Evolutionary conservation across 2,888 invertebrate species (phyloP), one percentile per base, ranked within the genome.

Genomic region (Lacanobia wlatinum): DNA sequence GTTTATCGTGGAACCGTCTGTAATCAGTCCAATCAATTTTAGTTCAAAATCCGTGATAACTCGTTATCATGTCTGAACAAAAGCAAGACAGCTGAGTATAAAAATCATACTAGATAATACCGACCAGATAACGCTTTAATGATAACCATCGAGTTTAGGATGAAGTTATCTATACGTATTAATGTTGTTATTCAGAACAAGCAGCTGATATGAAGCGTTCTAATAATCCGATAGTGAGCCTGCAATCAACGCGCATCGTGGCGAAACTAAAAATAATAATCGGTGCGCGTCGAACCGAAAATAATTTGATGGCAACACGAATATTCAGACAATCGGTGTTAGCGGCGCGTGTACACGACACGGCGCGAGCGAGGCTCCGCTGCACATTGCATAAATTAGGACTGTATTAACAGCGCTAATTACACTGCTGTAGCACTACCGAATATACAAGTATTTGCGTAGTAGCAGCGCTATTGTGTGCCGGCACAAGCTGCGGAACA

Each of bases 1-100:
- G 84, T 87, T 89, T 91, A 91, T 91, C 90, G 82, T 60, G 70
- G 85, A 86, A 88, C 90, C 87, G 87, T 74, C 76, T 84, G 86
- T 92, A 93, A 94, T 93, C 93, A 90, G 85, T 73, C 90, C 92
- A 94, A 94, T 94, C 94, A 94, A 94, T 93, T 92, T 92, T 88
- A 88, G 87, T 89, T 88, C 88, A 88, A 91, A 91, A 93, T 93
- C 93, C 90, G 78, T 82, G 93, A 94, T 94, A 93, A 89, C 85
- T 87, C 69, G 70, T 87, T 90, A 91, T 91, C 92, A 82, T 88
- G 88, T 87, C 84, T 82, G 83, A 83, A 88, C 85, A 85, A 90
- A 90, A 91, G 90, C 89, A 90, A 92, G 91, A 91, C 90, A 90
- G 87, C 87, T 82, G 86, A 88, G 87, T 89, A 87, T 87, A 88